These are phyloP conservation scores for Sepiola atlantica DNA, from an alignment of 2,888 invertebrate genomes.

Conservation along the genomic window DNA sequence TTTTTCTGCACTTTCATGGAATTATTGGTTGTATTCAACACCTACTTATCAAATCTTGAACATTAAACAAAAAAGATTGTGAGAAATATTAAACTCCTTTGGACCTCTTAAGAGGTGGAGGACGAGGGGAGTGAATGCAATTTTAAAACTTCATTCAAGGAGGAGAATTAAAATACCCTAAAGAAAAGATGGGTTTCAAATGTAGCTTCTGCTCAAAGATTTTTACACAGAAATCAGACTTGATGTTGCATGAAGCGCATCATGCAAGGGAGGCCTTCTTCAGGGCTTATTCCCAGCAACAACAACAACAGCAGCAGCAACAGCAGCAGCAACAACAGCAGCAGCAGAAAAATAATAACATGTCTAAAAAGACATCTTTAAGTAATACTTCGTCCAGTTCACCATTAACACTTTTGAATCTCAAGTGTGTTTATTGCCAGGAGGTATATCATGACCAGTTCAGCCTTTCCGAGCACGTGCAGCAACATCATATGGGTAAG, in stretches of 20 bases:
- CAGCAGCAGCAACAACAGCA: constrained; percentile 32
- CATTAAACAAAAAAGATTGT: not conserved
- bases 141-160: not conserved
- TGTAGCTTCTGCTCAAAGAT: constrained; percentile 38
- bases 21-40: not conserved
- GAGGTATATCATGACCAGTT: constrained; percentile 36
- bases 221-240: constrained; percentile 38
- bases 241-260: constrained; percentile 46
- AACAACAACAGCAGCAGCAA: constrained; percentile 9
- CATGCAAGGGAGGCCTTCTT: constrained; percentile 41
- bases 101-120: not conserved
- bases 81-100: not conserved
- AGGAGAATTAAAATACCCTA: not conserved
- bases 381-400: constrained; percentile 32
- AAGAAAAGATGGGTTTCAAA: constrained; percentile 38
- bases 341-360: not conserved
- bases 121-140: not conserved
- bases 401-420: constrained; percentile 16
- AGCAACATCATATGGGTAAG: constrained; percentile 41
- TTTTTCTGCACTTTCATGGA: not conserved
- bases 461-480: constrained; percentile 39
- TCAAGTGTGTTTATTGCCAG: constrained; percentile 39
- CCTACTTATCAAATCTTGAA: not conserved
- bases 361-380: constrained; percentile 34
- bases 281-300: constrained; percentile 33